A percentile compares a stretch with the other conserved stretches of the same genome.
Evolutionary conservation across 1,140 invertebrate species (phyloP).

Genomic region (Prorops nasuta): DNA sequence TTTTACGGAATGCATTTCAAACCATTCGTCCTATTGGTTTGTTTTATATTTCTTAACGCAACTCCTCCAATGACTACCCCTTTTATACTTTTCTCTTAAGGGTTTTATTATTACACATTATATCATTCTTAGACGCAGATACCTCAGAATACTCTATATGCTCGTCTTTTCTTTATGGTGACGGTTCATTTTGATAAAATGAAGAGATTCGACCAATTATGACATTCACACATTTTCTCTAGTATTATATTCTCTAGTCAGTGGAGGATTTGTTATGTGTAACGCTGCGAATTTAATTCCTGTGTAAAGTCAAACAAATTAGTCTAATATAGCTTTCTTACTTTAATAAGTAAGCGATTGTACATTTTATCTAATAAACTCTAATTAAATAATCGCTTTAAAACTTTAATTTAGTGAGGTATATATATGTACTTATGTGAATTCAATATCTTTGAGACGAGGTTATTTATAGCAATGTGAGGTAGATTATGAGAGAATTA

Average conservation of each 20-base stretch:
- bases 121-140: background rate
- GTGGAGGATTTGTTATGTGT: constrained; percentile 53
- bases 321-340: constrained; percentile 53
- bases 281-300: constrained; percentile 44
- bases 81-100: constrained; percentile 26
- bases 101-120: constrained; percentile 15
- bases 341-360: constrained; percentile 49
- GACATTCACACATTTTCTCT: constrained; percentile 22
- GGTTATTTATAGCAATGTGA: too few species aligned
- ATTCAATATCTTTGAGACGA: too few species aligned
- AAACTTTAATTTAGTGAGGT: too few species aligned
- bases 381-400: constrained; percentile 45
- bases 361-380: constrained; percentile 57
- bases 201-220: constrained; percentile 27
- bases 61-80: constrained; percentile 53
- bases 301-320: constrained; percentile 53
- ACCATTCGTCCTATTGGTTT: constrained; percentile 43
- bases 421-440: too few species aligned
- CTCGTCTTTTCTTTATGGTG: constrained; percentile 38
- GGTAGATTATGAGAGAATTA: too few species aligned
- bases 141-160: too few species aligned
- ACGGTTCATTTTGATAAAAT: constrained; percentile 47
- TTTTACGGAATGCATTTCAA: constrained; percentile 40
- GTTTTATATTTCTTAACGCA: constrained; percentile 46
- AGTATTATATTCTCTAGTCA: constrained; percentile 48